These are phyloP conservation scores for Eueides isabella DNA, from an alignment of 1,140 invertebrate genomes.

Conservation along the genomic window DNA sequence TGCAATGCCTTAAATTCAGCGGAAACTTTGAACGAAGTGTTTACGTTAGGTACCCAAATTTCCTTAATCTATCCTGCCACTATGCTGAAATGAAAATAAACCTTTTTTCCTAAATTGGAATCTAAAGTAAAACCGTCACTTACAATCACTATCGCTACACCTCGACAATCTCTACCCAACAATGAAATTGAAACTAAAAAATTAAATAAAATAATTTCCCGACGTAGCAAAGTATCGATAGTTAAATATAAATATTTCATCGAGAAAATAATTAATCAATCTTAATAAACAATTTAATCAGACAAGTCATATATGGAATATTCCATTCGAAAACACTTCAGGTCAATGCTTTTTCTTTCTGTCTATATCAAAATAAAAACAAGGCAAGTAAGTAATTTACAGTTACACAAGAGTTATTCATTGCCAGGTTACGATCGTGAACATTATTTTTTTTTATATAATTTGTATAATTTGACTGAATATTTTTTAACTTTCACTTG, in stretches of 20 bases:
- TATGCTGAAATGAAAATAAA: too few species aligned
- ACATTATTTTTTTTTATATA: neutral
- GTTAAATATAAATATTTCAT: neutral
- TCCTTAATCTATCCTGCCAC: too few species aligned
- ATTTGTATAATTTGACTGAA: slow-evolving; percentile 1
- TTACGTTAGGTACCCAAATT: too few species aligned
- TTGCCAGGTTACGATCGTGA: slow-evolving; percentile 13
- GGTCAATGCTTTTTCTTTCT: slow-evolving; percentile 11
- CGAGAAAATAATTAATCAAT: neutral
- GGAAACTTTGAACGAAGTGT: too few species aligned
- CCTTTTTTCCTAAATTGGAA: too few species aligned
- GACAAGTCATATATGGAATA: neutral
- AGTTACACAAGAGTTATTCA: slow-evolving; percentile 20
- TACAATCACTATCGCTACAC: too few species aligned
- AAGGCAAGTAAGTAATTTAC: slow-evolving; percentile 17
- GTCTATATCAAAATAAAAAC: slow-evolving; percentile 18
- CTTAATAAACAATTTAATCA: neutral
- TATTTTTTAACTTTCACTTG: slow-evolving; percentile 7
- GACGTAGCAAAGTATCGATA: neutral
- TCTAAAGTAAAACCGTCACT: too few species aligned
- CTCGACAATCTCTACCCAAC: too few species aligned
- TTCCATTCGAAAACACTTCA: neutral
- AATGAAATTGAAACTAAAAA: too few species aligned
- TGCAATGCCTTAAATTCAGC: too few species aligned
- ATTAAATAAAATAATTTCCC: neutral